These are phyloP conservation scores for Rhimphoctona megacephalus DNA, from an alignment of 2,888 invertebrate species.

Conservation along the genomic window DNA sequence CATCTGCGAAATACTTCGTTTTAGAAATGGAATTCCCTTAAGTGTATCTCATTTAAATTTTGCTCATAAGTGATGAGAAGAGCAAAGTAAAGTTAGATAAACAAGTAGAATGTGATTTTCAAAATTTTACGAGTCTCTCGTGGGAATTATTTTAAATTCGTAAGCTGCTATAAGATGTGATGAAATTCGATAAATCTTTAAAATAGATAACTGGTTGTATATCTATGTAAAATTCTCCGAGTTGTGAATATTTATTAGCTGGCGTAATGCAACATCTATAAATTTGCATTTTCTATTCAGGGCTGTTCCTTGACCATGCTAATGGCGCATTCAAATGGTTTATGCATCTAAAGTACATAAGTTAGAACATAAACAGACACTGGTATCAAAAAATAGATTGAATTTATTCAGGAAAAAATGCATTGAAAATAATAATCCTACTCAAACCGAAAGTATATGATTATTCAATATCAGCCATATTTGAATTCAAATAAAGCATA, in stretches of 20 bases:
- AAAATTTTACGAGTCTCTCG: background rate
- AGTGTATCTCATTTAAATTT: too few relatives aligned
- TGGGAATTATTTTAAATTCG: background rate
- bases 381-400: background rate
- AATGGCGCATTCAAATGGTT: constrained; percentile 2
- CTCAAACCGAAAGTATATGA: background rate
- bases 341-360: background rate
- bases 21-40: too few relatives aligned
- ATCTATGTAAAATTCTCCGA: background rate
- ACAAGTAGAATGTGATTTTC: background rate
- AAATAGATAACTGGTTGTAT: background rate
- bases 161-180: background rate
- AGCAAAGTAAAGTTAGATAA: background rate
- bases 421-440: too few relatives aligned
- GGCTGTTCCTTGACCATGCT: background rate
- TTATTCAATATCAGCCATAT: background rate
- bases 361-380: background rate
- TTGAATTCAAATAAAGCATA: background rate
- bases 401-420: too few relatives aligned
- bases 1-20: background rate
- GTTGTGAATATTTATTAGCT: constrained; percentile 15
- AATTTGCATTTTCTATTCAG: background rate
- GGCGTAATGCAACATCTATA: background rate
- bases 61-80: background rate
- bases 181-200: background rate